Evolutionary conservation across 2,888 invertebrate genomes (phyloP).

Genomic region (Dynastes grantii): DNA sequence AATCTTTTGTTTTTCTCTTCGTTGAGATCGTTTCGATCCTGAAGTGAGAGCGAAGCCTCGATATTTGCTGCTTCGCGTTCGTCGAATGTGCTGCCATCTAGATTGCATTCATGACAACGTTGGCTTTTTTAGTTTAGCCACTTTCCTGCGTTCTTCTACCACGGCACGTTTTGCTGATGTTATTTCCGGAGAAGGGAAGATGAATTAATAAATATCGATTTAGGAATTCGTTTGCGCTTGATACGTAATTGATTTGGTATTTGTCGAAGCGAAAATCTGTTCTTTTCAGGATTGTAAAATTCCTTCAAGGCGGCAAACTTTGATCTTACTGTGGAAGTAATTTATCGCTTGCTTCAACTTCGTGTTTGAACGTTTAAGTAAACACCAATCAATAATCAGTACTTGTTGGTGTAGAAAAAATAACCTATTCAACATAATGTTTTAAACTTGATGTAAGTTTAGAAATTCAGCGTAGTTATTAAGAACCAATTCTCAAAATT

Average conservation of each 20-base stretch:
- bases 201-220: conserved; percentile 4
- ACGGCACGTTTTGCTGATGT: neutral
- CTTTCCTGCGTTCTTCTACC: neutral
- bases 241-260: conserved; percentile 2
- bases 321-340: neutral
- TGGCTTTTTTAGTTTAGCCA: neutral
- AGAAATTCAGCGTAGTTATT: too few relatives aligned
- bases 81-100: conserved; percentile 8
- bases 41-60: neutral
- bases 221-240: neutral
- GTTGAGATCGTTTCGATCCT: neutral
- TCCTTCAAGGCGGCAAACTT: neutral
- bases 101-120: neutral
- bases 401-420: too few relatives aligned
- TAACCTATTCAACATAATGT: too few relatives aligned
- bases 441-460: too few relatives aligned
- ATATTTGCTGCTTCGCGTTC: neutral
- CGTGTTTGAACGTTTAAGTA: too few relatives aligned
- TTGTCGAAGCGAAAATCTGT: neutral
- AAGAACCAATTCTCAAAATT: too few relatives aligned
- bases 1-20: neutral
- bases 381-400: too few relatives aligned
- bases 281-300: neutral
- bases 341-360: too few relatives aligned
- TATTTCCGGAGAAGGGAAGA: neutral